phyloP scores from a whole-genome alignment of 2,113 vertebrate species.

The Paramisgurnus dabryanus region DNA sequence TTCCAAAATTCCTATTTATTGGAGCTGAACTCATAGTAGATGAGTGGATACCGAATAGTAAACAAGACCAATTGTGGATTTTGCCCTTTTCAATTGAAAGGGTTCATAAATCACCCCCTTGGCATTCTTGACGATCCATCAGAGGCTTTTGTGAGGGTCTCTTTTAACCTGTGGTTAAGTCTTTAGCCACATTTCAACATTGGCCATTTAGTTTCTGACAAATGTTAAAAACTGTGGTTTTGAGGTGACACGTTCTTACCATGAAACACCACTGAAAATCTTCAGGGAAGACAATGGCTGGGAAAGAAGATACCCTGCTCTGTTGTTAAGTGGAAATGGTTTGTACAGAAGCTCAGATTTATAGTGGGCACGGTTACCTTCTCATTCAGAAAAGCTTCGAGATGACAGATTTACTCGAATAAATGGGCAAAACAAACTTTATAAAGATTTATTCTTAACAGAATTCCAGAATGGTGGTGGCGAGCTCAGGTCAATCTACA shows the following conservation, averaged over 20 bases:
- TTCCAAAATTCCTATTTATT: too few relatives aligned
- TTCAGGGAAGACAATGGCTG: constrained; percentile 10
- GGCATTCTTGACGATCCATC: constrained; percentile 32
- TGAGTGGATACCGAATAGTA: not conserved
- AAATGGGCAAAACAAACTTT: too few relatives aligned
- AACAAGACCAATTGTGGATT: constrained; percentile 12
- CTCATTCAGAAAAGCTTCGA: not conserved
- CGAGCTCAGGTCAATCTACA: too few relatives aligned
- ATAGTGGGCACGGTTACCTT: not conserved
- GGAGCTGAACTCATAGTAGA: not conserved
- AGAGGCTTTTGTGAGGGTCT: constrained; percentile 23
- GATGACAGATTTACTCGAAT: not conserved
- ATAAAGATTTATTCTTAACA: not conserved
- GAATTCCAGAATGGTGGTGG: too few relatives aligned
- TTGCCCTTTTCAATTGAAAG: constrained; percentile 24
- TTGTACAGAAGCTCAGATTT: constrained; percentile 23
- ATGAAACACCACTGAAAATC: constrained; percentile 11
- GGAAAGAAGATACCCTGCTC: constrained; percentile 16
- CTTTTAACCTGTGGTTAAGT: constrained; percentile 48
- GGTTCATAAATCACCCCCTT: constrained; percentile 37
- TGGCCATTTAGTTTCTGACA: constrained; percentile 43
- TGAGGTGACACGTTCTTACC: constrained; percentile 37
- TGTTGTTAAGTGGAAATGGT: constrained; percentile 13
- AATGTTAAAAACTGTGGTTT: constrained; percentile 17
- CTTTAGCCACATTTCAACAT: constrained; percentile 32